A percentile compares a stretch with the other conserved stretches of the same genome.
Evolutionary conservation across 1,140 invertebrate species (phyloP).

Genomic region (Dendrolimus punctatus): DNA sequence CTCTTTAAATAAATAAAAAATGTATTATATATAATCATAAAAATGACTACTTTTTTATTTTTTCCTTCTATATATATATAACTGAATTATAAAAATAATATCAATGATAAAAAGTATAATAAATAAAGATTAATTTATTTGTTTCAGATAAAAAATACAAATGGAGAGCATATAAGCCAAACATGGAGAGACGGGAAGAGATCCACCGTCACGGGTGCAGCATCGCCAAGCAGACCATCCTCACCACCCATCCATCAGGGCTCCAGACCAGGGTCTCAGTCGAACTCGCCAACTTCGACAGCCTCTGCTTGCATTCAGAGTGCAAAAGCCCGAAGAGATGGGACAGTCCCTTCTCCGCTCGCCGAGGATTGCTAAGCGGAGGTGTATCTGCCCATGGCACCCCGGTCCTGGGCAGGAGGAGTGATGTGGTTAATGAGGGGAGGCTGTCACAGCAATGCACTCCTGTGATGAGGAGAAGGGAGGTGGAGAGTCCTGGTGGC

Average conservation of each 20-base stretch:
- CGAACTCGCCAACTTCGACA: conserved; percentile 58
- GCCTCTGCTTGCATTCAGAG: conserved; percentile 48
- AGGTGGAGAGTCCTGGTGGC: conserved; percentile 50
- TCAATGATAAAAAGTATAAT: too few relatives aligned
- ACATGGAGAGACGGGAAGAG: conserved; percentile 55
- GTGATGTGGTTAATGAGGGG: conserved; percentile 54
- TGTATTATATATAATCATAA: too few relatives aligned
- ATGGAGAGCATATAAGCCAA: conserved; percentile 11
- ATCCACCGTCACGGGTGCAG: conserved; percentile 52
- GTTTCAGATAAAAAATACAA: conserved; percentile 14
- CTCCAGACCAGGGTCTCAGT: conserved; percentile 60
- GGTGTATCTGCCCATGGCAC: conserved; percentile 50
- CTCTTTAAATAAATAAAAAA: too few relatives aligned
- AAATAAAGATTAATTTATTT: conserved; percentile 1
- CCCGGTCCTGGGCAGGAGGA: conserved; percentile 48
- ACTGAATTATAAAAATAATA: too few relatives aligned
- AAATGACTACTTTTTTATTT: too few relatives aligned
- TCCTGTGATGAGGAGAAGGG: conserved; percentile 56
- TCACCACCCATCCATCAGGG: conserved; percentile 59
- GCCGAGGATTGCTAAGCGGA: conserved; percentile 43
- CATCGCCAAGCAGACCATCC: conserved; percentile 64
- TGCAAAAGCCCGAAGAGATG: conserved; percentile 44
- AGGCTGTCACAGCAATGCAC: conserved; percentile 60
- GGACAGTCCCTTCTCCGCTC: conserved; percentile 37
- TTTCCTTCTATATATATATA: too few relatives aligned